Evolutionary conservation across 1,140 invertebrate genomes (phyloP).

Genomic region (Heterodera carotae): DNA sequence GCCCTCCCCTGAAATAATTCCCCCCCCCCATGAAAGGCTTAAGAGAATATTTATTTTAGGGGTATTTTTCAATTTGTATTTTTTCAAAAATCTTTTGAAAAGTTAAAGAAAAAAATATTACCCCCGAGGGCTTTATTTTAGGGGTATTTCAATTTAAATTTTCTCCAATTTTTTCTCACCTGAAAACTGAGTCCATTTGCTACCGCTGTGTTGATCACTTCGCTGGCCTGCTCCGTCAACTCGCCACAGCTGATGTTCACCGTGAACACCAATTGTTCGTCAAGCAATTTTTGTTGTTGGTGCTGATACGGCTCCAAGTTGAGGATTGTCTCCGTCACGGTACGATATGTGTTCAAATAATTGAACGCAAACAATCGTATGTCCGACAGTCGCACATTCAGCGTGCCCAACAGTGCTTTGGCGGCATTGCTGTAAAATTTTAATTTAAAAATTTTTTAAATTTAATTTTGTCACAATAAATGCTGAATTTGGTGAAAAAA

Average conservation of each 20-base stretch:
- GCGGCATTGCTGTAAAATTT: constrained; percentile 1
- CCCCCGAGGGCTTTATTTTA: no score
- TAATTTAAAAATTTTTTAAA: no score
- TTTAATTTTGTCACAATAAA: no score
- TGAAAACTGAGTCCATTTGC: constrained; percentile 25
- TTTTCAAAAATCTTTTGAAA: no score
- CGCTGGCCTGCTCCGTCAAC: constrained; percentile 26
- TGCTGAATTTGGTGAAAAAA: no score
- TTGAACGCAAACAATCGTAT: constrained; percentile 29
- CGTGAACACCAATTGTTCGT: constrained; percentile 3
- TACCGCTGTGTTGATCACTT: constrained; percentile 5
- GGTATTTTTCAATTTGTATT: no score
- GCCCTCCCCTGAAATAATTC: no score
- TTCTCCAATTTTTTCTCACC: constrained; percentile 2
- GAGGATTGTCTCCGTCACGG: constrained; percentile 19
- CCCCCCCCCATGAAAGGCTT: no score
- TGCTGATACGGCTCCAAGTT: not conserved
- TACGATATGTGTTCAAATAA: constrained; percentile 34
- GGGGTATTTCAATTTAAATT: no score
- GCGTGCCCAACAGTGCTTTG: not conserved
- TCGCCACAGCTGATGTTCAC: constrained; percentile 31
- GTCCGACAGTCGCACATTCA: constrained; percentile 16
- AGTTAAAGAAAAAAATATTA: no score
- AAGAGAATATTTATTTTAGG: no score
- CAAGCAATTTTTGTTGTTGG: not conserved